Evolutionary conservation across 2,113 vertebrate genomes (phyloP).

Genomic region (Muscicapa adusta): DNA sequence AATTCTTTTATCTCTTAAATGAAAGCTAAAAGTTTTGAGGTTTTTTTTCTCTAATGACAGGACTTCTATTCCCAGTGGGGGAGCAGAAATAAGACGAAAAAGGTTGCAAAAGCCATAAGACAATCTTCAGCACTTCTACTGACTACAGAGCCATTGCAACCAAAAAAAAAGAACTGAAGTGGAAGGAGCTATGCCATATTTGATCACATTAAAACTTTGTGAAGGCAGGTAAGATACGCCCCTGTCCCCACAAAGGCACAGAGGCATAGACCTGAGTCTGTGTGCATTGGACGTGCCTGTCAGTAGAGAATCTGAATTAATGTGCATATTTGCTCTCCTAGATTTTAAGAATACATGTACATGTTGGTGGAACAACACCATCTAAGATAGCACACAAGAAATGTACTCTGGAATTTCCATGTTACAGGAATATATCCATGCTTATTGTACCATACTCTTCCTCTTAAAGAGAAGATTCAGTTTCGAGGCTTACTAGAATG

Average conservation of each 20-base stretch:
- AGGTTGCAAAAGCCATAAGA: neutral
- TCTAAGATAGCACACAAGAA: neutral
- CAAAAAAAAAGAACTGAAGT: neutral
- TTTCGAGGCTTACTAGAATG: neutral
- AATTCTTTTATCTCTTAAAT: neutral
- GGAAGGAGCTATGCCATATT: neutral
- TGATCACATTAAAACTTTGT: neutral
- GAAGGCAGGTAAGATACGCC: neutral
- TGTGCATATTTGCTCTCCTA: neutral
- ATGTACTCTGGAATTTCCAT: neutral
- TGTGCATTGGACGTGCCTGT: neutral
- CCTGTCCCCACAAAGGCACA: neutral
- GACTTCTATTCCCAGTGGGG: neutral
- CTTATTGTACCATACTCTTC: neutral
- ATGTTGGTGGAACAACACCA: accelerated
- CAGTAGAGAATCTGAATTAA: neutral
- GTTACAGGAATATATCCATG: neutral
- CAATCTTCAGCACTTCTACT: neutral
- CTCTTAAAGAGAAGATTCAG: neutral
- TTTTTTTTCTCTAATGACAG: neutral
- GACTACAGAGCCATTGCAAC: neutral
- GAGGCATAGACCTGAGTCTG: neutral
- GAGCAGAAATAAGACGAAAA: neutral
- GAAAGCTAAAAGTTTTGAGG: neutral
- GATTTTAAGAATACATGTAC: accelerated